phyloP scores from a whole-genome alignment of 2,113 vertebrate species.

The Nesoenas mayeri region DNA sequence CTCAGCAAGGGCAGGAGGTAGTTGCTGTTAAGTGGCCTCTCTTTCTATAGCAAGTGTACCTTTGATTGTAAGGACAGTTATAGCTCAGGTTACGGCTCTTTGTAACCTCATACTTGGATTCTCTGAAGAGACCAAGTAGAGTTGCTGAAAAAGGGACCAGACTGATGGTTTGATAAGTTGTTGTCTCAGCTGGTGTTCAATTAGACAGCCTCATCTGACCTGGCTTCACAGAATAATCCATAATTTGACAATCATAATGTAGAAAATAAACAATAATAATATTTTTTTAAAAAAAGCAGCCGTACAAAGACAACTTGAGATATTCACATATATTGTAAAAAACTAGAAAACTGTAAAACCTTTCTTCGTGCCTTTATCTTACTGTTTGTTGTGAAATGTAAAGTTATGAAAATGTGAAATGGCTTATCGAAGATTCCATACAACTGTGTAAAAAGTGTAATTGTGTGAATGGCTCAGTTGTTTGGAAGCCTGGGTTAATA shows the following conservation, averaged over 20 bases:
- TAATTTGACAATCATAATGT: background rate
- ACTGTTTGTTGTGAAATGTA: background rate
- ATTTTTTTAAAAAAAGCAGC: background rate
- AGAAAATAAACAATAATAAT: background rate
- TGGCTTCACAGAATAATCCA: background rate
- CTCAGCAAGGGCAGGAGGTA: background rate
- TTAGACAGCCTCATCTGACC: background rate
- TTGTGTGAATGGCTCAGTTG: background rate
- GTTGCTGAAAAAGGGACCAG: background rate
- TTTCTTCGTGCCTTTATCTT: background rate
- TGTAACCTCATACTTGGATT: background rate
- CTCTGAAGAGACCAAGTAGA: background rate
- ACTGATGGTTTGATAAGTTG: accelerated
- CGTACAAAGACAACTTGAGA: background rate
- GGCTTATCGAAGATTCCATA: background rate
- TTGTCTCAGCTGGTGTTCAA: background rate
- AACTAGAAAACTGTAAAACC: background rate
- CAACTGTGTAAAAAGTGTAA: background rate
- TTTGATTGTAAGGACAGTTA: background rate
- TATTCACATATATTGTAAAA: background rate
- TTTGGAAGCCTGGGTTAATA: background rate
- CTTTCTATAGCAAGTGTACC: background rate
- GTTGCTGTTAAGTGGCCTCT: background rate
- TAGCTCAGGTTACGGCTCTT: background rate
- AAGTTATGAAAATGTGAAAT: background rate